phyloP scores from a whole-genome alignment of 2,797 vertebrate species.

The Molossus alvarezi region DNA sequence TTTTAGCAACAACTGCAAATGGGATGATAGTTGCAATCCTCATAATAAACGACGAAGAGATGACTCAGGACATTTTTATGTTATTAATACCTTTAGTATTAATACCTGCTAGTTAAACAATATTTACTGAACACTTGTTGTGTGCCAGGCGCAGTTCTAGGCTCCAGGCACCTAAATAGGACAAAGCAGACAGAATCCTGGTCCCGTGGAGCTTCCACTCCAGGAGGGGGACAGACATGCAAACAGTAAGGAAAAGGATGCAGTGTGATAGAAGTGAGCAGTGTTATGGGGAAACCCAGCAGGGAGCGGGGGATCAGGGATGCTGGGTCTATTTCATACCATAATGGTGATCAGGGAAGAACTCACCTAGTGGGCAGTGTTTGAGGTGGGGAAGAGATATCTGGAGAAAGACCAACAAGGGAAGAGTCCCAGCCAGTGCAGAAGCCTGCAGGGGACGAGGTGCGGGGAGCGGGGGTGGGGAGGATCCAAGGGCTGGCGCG shows the following conservation, averaged over 20 bases:
- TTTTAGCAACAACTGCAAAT: background rate
- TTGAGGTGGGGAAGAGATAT: background rate
- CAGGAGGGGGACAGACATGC: background rate
- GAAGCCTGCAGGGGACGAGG: background rate
- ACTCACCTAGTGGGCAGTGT: background rate
- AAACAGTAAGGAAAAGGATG: background rate
- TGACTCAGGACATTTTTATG: background rate
- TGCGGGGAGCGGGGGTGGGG: too few species aligned
- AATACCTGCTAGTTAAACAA: background rate
- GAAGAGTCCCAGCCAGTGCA: background rate
- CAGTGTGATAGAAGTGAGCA: background rate
- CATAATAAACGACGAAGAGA: background rate
- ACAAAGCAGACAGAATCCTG: background rate
- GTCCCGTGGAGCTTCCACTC: background rate
- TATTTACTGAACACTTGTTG: background rate
- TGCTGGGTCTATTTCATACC: background rate
- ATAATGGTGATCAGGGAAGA: background rate
- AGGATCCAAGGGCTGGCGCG: background rate
- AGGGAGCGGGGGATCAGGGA: rapidly evolving
- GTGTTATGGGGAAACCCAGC: background rate
- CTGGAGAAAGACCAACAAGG: background rate
- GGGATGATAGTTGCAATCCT: background rate
- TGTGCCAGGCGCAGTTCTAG: background rate
- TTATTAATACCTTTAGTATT: background rate
- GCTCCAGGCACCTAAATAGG: background rate